Evolutionary conservation across 2,113 vertebrate genomes (phyloP).

Genomic region (Enhydra lutris): DNA sequence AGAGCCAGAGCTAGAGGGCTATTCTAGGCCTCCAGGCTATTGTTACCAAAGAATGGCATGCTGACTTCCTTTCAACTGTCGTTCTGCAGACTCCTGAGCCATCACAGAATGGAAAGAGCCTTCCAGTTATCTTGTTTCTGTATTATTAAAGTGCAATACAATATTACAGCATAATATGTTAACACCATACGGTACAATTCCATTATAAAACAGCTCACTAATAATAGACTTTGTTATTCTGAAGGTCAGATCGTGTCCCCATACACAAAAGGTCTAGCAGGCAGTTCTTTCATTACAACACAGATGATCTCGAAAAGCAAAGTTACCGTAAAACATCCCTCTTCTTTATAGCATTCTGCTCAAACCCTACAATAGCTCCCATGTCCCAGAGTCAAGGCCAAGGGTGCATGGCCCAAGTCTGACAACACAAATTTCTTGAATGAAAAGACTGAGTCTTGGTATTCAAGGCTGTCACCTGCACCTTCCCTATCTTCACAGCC

Average conservation of each 20-base stretch:
- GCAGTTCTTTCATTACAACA: neutral
- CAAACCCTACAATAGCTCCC: neutral
- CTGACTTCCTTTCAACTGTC: neutral
- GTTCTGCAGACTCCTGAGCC: neutral
- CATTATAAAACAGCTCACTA: slow-evolving; percentile 15
- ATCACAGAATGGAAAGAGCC: neutral
- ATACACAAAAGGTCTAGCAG: neutral
- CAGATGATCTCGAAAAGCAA: neutral
- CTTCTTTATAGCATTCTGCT: neutral
- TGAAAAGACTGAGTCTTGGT: neutral
- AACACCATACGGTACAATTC: slow-evolving; percentile 2
- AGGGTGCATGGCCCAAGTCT: neutral
- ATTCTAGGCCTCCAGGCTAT: neutral
- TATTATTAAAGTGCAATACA: slow-evolving; percentile 24
- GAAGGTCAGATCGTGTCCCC: slow-evolving; percentile 33
- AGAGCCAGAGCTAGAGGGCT: neutral
- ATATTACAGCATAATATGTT: neutral
- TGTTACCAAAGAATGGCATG: neutral
- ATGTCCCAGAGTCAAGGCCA: neutral
- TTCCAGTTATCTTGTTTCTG: slow-evolving; percentile 40
- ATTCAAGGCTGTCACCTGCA: neutral
- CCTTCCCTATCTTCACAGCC: neutral
- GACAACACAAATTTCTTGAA: neutral
- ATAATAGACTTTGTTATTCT: slow-evolving; percentile 50
- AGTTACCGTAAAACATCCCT: neutral